Evolutionary conservation across 1,140 invertebrate genomes (phyloP).

Genomic region (Nilaparvata lugens): DNA sequence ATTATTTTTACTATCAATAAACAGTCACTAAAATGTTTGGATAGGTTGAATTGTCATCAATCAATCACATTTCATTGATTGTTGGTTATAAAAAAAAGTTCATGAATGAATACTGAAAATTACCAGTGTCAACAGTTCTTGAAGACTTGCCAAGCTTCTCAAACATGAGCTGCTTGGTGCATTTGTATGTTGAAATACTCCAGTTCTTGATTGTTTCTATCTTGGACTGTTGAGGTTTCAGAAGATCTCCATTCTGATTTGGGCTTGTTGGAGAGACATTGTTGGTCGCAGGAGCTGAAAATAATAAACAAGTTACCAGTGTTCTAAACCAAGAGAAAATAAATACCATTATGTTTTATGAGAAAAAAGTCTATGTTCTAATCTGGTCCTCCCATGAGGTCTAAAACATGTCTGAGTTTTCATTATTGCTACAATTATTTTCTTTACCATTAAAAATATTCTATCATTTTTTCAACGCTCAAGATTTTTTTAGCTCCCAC

Average conservation of each 20-base stretch:
- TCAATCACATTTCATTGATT: neutral
- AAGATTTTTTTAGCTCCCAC: too few relatives aligned
- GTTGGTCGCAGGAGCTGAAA: constrained; percentile 35
- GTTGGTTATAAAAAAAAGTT: neutral
- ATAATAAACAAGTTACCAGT: neutral
- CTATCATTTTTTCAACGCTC: too few relatives aligned
- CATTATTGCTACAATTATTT: too few relatives aligned
- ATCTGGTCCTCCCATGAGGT: too few relatives aligned
- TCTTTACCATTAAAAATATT: too few relatives aligned
- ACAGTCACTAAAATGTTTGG: too few relatives aligned
- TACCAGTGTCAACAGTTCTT: constrained; percentile 79
- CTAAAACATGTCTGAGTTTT: too few relatives aligned
- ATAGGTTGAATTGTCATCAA: too few relatives aligned
- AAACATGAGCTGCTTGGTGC: constrained; percentile 88
- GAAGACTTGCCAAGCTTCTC: constrained; percentile 91
- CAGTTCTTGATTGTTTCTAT: constrained; percentile 90
- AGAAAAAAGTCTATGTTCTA: too few relatives aligned
- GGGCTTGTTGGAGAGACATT: constrained; percentile 38
- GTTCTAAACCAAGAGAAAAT: neutral
- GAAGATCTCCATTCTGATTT: constrained; percentile 48
- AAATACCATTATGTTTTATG: too few relatives aligned
- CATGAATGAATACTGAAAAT: constrained; percentile 9
- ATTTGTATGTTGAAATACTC: constrained; percentile 96
- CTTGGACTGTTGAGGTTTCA: constrained; percentile 55
- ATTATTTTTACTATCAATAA: too few relatives aligned